phyloP scores from a whole-genome alignment of 1,140 invertebrate species.

The Drosophila nasuta region DNA sequence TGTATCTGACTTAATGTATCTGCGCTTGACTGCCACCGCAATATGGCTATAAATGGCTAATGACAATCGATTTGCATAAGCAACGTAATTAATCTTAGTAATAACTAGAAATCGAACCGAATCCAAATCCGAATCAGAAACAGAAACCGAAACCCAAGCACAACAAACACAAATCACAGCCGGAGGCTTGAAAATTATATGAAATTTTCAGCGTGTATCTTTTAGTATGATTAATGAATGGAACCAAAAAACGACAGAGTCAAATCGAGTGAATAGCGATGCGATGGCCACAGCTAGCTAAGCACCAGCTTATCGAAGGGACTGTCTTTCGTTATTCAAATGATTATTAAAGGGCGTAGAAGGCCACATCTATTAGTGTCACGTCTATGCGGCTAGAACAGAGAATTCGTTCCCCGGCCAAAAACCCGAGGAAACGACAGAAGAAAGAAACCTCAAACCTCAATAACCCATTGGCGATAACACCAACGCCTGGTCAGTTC shows the following conservation, averaged over 20 bases:
- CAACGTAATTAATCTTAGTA: slow-evolving; percentile 79
- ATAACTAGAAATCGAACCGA: slow-evolving; percentile 75
- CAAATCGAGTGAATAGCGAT: neutral
- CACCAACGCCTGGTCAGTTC: slow-evolving; percentile 33
- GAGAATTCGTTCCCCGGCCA: slow-evolving; percentile 6
- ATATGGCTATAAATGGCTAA: slow-evolving; percentile 74
- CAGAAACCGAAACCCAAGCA: slow-evolving; percentile 15
- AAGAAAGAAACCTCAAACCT: slow-evolving; percentile 5
- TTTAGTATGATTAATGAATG: slow-evolving; percentile 79
- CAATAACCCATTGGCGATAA: slow-evolving; percentile 43
- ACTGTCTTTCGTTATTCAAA: slow-evolving; percentile 72
- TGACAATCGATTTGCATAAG: slow-evolving; percentile 80
- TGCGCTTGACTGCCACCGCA: slow-evolving; percentile 65
- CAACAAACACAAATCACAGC: slow-evolving; percentile 55
- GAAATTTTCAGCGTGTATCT: slow-evolving; percentile 71
- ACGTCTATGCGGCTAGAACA: slow-evolving; percentile 53
- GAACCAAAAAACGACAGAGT: slow-evolving; percentile 40
- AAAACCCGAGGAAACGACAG: neutral
- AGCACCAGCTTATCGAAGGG: slow-evolving; percentile 38
- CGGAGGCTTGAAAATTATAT: slow-evolving; percentile 64
- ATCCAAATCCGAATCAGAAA: slow-evolving; percentile 13
- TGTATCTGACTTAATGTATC: slow-evolving; percentile 32
- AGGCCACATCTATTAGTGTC: slow-evolving; percentile 75
- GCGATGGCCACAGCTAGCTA: slow-evolving; percentile 12
- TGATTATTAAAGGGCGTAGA: slow-evolving; percentile 72